These are phyloP conservation scores for Ceuthmochares aereus DNA, from an alignment of 2,113 vertebrate species.

Conservation along the genomic window DNA sequence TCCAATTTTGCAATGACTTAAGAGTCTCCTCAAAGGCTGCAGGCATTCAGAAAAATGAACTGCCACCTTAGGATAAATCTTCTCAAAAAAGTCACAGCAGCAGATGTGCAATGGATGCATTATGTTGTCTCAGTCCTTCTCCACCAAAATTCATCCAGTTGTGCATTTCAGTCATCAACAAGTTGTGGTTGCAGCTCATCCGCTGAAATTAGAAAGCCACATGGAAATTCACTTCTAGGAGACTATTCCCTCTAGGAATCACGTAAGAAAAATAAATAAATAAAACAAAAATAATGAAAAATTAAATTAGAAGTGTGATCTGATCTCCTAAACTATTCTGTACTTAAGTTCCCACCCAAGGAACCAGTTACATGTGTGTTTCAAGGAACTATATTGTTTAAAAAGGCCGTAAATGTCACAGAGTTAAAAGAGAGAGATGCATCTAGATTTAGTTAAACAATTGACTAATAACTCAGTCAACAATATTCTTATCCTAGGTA, in stretches of 20 bases:
- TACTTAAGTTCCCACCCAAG: slow-evolving; percentile 46
- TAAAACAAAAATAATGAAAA: not conserved
- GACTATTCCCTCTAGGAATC: not conserved
- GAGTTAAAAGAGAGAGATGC: slow-evolving; percentile 61
- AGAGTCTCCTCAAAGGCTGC: not conserved
- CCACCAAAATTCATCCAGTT: not conserved
- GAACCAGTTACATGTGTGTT: not conserved
- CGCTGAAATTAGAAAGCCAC: not conserved
- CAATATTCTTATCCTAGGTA: slow-evolving; percentile 75
- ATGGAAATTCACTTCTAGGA: not conserved
- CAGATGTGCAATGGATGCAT: not conserved
- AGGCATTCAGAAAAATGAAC: not conserved
- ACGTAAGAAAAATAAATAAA: not conserved
- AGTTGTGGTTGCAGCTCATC: not conserved
- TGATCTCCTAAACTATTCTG: not conserved
- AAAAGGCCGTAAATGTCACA: slow-evolving; percentile 58
- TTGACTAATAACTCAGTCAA: slow-evolving; percentile 75
- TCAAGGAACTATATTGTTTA: slow-evolving; percentile 66
- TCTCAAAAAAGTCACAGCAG: not conserved
- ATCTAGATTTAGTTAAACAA: slow-evolving; percentile 69
- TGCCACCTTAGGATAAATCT: not conserved
- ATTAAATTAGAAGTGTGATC: not conserved
- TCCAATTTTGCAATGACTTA: not conserved
- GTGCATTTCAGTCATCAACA: not conserved
- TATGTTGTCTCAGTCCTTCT: not conserved